Percentiles rank a stretch among this genome's conserved stretches.
Conservation (phyloP, 2,797 vertebrate species). For the Bradypodion pumilum region DNA sequence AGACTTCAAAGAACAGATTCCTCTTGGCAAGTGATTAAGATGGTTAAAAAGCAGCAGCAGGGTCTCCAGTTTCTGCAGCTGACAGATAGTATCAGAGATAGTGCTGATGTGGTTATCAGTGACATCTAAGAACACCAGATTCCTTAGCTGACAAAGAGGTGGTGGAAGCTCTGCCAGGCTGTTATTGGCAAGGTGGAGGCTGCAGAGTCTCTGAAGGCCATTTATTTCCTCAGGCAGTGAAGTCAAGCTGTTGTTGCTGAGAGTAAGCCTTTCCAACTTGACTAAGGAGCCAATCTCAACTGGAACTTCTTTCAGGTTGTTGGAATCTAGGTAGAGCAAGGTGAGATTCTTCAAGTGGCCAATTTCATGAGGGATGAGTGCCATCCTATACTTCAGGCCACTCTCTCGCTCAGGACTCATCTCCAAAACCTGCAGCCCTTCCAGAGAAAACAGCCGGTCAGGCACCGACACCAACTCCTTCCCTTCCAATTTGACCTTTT, state of each 20-base stretch:
- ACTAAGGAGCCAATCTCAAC: constrained; percentile 55
- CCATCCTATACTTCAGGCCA: constrained; percentile 59
- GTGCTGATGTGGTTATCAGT: constrained; percentile 62
- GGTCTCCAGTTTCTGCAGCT: constrained; percentile 57
- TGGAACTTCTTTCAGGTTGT: constrained; percentile 64
- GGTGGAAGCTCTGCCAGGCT: constrained; percentile 46
- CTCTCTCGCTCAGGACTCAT: constrained; percentile 70
- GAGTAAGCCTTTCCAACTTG: constrained; percentile 61
- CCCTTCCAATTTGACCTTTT: constrained; percentile 65
- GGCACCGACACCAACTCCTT: constrained; percentile 57
- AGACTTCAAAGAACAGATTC: constrained; percentile 56
- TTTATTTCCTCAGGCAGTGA: constrained; percentile 52
- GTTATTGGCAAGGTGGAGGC: constrained; percentile 70
- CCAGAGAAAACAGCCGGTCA: constrained; percentile 47
- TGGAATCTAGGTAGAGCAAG: constrained; percentile 65
- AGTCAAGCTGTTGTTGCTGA: constrained; percentile 68
- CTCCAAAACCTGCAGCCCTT: constrained; percentile 65
- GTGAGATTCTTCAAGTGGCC: constrained; percentile 54
- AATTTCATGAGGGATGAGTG: constrained; percentile 58
- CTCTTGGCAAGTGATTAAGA: constrained; percentile 43
- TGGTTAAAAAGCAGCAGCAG: constrained; percentile 63
- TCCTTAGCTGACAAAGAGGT: constrained; percentile 59
- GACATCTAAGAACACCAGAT: constrained; percentile 63
- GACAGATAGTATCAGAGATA: constrained; percentile 45
- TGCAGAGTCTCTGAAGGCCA: constrained; percentile 57